Conservation (phyloP, 2,888 invertebrate species). For the Eudemis profundana region DNA sequence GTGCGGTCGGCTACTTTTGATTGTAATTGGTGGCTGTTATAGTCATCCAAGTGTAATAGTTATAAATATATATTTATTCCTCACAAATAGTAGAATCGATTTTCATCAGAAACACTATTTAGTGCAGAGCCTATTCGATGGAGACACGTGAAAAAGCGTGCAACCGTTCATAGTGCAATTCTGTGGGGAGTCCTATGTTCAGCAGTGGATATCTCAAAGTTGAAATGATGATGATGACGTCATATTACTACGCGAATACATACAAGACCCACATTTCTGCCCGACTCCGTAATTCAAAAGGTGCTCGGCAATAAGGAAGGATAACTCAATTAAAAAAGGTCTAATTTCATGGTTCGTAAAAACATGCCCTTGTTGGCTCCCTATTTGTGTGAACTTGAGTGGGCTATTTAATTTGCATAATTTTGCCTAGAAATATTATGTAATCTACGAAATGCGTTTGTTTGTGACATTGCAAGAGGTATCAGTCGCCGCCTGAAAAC, state of each 20-base stretch:
- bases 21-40: too few relatives aligned
- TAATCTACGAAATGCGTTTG: neutral
- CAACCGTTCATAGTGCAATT: neutral
- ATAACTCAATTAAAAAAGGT: conserved; percentile 38
- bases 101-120: too few relatives aligned
- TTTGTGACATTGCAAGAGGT: neutral
- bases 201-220: too few relatives aligned
- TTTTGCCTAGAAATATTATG: neutral
- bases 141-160: too few relatives aligned
- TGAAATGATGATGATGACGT: too few relatives aligned
- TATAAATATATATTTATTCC: too few relatives aligned
- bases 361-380: conserved; percentile 24
- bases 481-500: too few relatives aligned
- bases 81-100: too few relatives aligned
- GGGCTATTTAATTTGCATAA: conserved; percentile 15
- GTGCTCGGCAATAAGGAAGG: conserved; percentile 25
- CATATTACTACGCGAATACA: conserved; percentile 9
- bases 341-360: conserved; percentile 30
- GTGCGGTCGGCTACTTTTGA: too few relatives aligned
- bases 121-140: too few relatives aligned
- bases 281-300: conserved; percentile 27
- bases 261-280: conserved; percentile 5
- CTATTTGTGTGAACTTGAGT: conserved; percentile 13
- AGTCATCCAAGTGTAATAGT: too few relatives aligned
- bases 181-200: too few relatives aligned